phyloP scores from a whole-genome alignment of 2,113 vertebrate genomes.

The Phalacrocorax pelagicus region DNA sequence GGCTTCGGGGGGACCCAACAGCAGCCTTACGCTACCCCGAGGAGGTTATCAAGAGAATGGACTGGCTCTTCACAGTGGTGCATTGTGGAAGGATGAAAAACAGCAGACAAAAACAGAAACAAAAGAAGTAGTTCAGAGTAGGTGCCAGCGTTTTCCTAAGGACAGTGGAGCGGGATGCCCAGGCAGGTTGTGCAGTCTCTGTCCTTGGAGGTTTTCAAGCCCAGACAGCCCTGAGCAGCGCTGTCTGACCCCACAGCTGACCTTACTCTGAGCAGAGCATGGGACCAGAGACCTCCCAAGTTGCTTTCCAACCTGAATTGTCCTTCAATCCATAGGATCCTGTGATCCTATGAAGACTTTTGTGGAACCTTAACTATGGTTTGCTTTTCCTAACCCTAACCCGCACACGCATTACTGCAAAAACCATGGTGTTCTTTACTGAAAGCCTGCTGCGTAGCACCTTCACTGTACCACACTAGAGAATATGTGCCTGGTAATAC shows the following conservation, averaged over 20 bases:
- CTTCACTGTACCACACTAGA: background rate
- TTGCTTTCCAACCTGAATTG: background rate
- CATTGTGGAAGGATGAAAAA: background rate
- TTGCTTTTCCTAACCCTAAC: background rate
- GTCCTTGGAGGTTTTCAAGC: background rate
- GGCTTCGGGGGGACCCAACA: background rate
- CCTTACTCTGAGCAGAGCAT: background rate
- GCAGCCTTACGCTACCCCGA: background rate
- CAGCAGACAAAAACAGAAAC: background rate
- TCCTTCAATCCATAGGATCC: background rate
- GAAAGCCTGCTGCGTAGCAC: background rate
- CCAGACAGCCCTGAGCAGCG: background rate
- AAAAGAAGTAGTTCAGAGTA: background rate
- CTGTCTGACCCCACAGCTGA: background rate
- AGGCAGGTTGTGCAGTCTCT: background rate
- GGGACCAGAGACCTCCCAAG: background rate
- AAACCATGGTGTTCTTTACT: background rate
- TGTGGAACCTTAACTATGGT: background rate
- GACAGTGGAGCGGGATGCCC: background rate
- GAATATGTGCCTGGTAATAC: background rate
- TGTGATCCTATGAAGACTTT: background rate
- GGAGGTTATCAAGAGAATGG: background rate
- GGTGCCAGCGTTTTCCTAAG: background rate
- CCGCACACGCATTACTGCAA: background rate
- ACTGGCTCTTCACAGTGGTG: background rate